A percentile compares a stretch with the other conserved stretches of the same genome.
Evolutionary conservation across 2,113 vertebrate genomes (phyloP).

Genomic region (Collichthys lucidus): DNA sequence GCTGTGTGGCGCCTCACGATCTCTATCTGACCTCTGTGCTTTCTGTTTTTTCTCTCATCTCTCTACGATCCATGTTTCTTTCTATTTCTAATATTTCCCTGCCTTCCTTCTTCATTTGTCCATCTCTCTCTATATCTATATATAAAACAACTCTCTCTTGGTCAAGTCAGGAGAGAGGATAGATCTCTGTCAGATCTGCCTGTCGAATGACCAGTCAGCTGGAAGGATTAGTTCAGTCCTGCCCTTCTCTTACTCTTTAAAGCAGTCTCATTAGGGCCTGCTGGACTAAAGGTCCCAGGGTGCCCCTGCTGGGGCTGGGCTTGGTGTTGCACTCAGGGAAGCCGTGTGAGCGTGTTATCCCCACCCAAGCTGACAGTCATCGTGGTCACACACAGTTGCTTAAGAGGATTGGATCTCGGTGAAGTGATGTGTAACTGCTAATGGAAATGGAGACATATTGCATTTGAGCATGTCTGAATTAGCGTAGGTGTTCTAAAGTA

Average conservation of each 20-base stretch:
- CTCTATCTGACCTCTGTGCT: constrained; percentile 50
- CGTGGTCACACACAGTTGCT: constrained; percentile 16
- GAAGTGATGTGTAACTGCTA: constrained; percentile 53
- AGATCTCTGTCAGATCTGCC: constrained; percentile 63
- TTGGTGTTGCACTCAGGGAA: constrained; percentile 4
- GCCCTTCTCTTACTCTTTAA: constrained; percentile 46
- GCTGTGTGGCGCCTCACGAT: constrained; percentile 57
- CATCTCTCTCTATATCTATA: neutral
- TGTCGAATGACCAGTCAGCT: constrained; percentile 53
- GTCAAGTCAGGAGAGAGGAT: constrained; percentile 29
- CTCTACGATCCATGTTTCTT: neutral
- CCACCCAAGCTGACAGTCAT: constrained; percentile 16
- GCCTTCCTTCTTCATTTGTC: constrained; percentile 15
- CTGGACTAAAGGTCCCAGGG: constrained; percentile 21
- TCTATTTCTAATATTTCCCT: neutral
- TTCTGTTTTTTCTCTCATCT: constrained; percentile 31
- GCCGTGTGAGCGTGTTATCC: constrained; percentile 3
- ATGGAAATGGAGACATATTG: constrained; percentile 26
- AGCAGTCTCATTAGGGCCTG: constrained; percentile 40
- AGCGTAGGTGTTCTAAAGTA: neutral
- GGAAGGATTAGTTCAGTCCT: constrained; percentile 60
- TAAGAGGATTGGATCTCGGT: constrained; percentile 58
- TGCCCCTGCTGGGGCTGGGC: neutral
- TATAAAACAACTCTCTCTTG: constrained; percentile 8
- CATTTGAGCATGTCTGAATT: neutral